Percentiles rank a stretch among this genome's conserved stretches.
Conservation (phyloP, 2,113 vertebrate species). For the Sapajus apella region DNA sequence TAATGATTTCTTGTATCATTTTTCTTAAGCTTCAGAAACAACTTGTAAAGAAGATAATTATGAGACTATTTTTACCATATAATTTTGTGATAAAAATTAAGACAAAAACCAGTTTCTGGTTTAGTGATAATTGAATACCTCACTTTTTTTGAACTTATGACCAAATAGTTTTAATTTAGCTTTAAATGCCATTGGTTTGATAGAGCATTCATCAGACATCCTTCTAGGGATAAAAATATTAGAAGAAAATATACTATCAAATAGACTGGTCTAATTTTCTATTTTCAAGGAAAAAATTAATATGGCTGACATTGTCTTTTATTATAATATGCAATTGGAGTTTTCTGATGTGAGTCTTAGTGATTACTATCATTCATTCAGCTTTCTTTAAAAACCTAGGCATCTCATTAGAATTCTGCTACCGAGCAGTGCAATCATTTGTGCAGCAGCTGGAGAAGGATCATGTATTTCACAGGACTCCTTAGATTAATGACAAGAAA, state of each 20-base stretch:
- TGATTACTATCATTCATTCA: not conserved
- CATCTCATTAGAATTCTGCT: constrained; percentile 39
- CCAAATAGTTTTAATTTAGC: not conserved
- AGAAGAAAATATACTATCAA: not conserved
- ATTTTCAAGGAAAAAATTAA: constrained; percentile 22
- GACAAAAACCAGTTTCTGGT: not conserved
- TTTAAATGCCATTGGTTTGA: not conserved
- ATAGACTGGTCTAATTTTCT: not conserved
- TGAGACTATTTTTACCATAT: not conserved
- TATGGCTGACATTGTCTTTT: not conserved
- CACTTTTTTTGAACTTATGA: not conserved
- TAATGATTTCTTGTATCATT: not conserved
- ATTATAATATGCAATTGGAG: not conserved
- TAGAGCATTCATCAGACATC: not conserved
- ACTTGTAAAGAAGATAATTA: not conserved
- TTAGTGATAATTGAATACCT: not conserved
- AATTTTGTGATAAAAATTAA: constrained; percentile 22
- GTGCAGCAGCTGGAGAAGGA: not conserved
- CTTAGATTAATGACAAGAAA: constrained; percentile 44
- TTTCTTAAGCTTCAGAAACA: not conserved
- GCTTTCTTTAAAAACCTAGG: not conserved
- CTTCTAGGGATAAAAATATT: not conserved
- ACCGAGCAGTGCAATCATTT: not conserved
- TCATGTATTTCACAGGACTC: constrained; percentile 22
- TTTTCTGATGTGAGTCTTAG: not conserved